These are phyloP conservation scores for Aptenodytes forsteri DNA, from an alignment of 2,113 vertebrate species.

Conservation along the genomic window DNA sequence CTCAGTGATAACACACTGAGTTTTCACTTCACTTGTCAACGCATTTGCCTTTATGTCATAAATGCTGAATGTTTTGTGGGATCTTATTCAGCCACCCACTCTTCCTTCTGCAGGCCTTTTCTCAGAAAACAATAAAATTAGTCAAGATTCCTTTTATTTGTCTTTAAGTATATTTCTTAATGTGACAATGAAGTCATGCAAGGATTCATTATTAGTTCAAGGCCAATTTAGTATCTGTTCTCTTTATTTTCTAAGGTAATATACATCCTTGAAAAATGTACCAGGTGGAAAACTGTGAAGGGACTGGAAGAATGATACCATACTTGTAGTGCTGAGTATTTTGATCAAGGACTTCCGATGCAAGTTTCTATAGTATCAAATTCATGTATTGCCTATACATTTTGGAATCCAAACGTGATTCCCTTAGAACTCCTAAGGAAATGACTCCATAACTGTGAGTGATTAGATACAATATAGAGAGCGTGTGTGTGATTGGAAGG, in stretches of 20 bases:
- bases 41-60: neutral
- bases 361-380: neutral
- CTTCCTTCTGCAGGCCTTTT: neutral
- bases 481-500: conserved; percentile 44
- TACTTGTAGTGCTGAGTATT: neutral
- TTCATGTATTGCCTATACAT: conserved; percentile 20
- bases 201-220: neutral
- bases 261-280: neutral
- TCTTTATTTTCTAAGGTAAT: neutral
- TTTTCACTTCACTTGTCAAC: neutral
- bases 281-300: neutral
- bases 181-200: neutral
- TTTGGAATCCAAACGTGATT: conserved; percentile 21
- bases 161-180: neutral
- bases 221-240: neutral
- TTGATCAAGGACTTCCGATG: neutral
- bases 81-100: conserved; percentile 33
- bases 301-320: neutral
- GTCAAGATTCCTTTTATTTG: neutral
- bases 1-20: neutral
- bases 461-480: conserved; percentile 55
- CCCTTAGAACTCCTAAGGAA: conserved; percentile 56
- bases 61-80: neutral
- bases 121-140: conserved; percentile 27
- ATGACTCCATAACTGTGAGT: conserved; percentile 44